phyloP scores from a whole-genome alignment of 2,797 vertebrate genomes.

The Garrulus glandarius region DNA sequence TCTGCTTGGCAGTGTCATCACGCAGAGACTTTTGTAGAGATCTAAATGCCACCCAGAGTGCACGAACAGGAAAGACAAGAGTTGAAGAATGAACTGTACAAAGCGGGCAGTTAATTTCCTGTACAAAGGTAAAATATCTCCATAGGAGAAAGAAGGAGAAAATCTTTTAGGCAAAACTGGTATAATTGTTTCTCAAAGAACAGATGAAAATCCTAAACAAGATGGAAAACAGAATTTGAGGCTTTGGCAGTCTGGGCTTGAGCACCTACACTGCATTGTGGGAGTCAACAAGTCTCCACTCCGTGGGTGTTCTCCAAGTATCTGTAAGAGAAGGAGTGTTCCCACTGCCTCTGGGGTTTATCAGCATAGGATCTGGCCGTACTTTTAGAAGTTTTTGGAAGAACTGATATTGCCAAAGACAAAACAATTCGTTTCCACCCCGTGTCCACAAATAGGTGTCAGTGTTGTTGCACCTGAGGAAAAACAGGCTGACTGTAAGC shows the following conservation, averaged over 20 bases:
- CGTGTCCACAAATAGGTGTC: neutral
- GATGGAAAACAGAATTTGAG: neutral
- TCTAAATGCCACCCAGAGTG: neutral
- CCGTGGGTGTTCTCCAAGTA: neutral
- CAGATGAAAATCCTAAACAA: neutral
- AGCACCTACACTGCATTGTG: rapidly evolving
- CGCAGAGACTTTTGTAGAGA: neutral
- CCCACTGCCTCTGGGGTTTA: neutral
- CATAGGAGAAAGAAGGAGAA: neutral
- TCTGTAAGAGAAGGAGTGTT: neutral
- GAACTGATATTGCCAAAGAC: neutral
- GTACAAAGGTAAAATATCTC: neutral
- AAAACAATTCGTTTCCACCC: neutral
- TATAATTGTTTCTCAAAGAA: neutral
- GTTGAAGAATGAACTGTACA: neutral
- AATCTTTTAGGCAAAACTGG: neutral
- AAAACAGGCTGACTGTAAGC: neutral
- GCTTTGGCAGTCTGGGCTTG: neutral
- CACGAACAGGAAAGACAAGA: neutral
- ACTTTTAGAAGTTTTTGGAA: neutral
- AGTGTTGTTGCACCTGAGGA: neutral
- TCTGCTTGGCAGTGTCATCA: neutral
- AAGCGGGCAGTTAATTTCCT: rapidly evolving
- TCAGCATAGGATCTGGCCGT: neutral
- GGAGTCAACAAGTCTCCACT: neutral